Evolutionary conservation across 2,113 vertebrate species (phyloP), one percentile per base, ranked within the genome.

Genomic region (Chaetodon trifascialis): DNA sequence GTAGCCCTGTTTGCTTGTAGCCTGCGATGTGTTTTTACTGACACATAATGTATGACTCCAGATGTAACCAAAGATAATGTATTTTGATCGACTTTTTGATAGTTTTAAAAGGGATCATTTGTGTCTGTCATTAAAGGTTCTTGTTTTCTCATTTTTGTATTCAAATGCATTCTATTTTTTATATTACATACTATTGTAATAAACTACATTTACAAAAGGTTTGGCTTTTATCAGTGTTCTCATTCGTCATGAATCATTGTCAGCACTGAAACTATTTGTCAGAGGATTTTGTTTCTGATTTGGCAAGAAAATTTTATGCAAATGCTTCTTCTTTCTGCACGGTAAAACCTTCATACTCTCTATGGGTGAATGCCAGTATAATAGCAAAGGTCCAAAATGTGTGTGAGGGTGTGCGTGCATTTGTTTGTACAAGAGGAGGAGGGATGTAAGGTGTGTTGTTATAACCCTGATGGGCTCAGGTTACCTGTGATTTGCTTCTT

Each of bases 151-250:
- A 63, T 80, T 93, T 94, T 95, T 95, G 81, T 96, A 95, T 89
- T 91, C 88, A 95, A 95, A 96, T 93, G 86, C 91, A 94, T 95
- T 95, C 82, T 95, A 95, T 96, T 96, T 96, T 95, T 96, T 95
- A 95, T 96, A 95, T 95, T 89, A 91, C 91, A 88, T 93, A 80
- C 86, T 91, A 92, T 90, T 95, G 92, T 95, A 95, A 95, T 95
- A 96, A 96, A 95, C 90, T 80, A 90, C 91, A 90, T 92, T 93
- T 94, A 91, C 86, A 92, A 84, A 72, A 40, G 34, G n/a, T 44
- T 30, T 69, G 49, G 19, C 25, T 73, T 21, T 65, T 64, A 21
- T 46, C 30, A 58, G 5, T 59, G 9, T 58, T n/a, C 21, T 69
- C n/a, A 17, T 34, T 25, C 36, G 0, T 19, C 23, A 11, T n/a